Percentiles rank a stretch among this genome's conserved stretches.
phyloP scores from a whole-genome alignment of 2,113 vertebrate species.

The Indicator indicator region DNA sequence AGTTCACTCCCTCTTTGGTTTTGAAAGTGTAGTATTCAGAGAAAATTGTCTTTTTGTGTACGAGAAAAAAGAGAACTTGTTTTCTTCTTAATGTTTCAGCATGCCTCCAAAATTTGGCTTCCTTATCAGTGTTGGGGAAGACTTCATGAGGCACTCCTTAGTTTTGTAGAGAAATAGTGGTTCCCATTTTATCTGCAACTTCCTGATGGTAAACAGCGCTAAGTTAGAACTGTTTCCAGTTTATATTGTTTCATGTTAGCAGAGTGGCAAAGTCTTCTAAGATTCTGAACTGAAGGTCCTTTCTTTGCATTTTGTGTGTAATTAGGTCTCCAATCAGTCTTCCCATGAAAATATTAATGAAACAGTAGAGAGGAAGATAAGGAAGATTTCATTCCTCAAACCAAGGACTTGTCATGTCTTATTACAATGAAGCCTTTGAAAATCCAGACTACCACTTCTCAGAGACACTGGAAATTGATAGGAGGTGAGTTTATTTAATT shows the following conservation, averaged over 20 bases:
- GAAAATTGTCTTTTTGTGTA: neutral
- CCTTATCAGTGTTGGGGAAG: neutral
- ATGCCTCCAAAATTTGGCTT: neutral
- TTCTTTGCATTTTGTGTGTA: neutral
- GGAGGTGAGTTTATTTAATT: slow-evolving; percentile 74
- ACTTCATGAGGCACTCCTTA: neutral
- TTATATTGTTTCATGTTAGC: neutral
- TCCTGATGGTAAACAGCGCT: rapidly evolving
- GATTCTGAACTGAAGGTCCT: neutral
- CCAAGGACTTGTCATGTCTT: slow-evolving; percentile 70
- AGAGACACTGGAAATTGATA: slow-evolving; percentile 80
- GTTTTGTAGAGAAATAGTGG: neutral
- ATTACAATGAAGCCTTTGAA: slow-evolving; percentile 67
- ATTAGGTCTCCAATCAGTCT: neutral
- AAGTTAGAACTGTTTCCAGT: neutral
- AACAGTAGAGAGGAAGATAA: neutral
- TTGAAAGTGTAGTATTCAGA: neutral
- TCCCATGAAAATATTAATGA: neutral
- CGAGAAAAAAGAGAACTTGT: neutral
- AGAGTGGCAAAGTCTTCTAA: neutral
- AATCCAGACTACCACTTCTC: slow-evolving; percentile 79
- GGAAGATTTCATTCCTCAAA: neutral
- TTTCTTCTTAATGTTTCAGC: neutral
- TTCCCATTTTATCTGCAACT: neutral
- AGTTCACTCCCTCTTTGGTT: neutral